These are phyloP conservation scores for Macrophya alboannulata DNA, from an alignment of 2,888 invertebrate species.

Conservation along the genomic window DNA sequence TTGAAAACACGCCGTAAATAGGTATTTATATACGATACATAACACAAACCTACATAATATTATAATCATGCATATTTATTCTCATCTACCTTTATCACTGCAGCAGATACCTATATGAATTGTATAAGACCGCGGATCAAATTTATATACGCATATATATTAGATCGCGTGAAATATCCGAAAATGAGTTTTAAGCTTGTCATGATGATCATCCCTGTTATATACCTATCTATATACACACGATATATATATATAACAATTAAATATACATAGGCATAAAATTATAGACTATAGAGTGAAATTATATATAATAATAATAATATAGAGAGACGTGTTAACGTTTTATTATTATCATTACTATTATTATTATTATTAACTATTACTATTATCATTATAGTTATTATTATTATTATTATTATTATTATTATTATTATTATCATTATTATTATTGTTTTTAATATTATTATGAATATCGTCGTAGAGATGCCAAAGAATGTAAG, in stretches of 20 bases:
- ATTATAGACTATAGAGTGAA: slow-evolving; percentile 8
- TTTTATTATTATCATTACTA: not conserved
- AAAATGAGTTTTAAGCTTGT: too few relatives aligned
- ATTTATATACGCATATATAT: too few relatives aligned
- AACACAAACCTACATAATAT: not conserved
- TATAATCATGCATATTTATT: slow-evolving; percentile 18
- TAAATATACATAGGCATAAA: not conserved
- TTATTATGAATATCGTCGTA: slow-evolving; percentile 59
- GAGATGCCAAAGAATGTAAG: slow-evolving; percentile 74
- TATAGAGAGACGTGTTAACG: not conserved
- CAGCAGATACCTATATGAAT: too few relatives aligned
- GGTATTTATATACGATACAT: not conserved
- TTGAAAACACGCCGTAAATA: not conserved
- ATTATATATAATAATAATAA: not conserved
- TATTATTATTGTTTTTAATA: not conserved
- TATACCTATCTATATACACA: not conserved
- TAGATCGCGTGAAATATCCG: too few relatives aligned
- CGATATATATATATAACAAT: too few relatives aligned
- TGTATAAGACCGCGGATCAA: too few relatives aligned
- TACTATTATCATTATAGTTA: not conserved
- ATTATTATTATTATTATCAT: not conserved
- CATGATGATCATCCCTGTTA: not conserved
- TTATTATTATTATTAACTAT: not conserved
- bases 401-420: not conserved
- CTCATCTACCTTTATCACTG: not conserved